A percentile compares a stretch with the other conserved stretches of the same genome.
Conservation (phyloP, 2,797 vertebrate genomes). For the Hypotaenidia philippensis region DNA sequence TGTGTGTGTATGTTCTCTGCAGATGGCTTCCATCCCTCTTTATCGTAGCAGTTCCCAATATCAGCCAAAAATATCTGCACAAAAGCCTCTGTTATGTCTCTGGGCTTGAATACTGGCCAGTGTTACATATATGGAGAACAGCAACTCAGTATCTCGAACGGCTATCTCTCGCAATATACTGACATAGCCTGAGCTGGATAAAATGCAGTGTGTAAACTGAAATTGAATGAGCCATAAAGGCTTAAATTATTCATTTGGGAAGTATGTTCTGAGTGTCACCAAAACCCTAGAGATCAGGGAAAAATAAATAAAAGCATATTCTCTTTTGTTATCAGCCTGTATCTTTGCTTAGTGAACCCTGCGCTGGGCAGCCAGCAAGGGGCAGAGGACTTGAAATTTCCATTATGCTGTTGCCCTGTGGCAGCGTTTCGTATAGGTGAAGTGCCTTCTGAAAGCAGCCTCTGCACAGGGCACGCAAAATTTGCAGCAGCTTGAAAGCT, state of each 20-base stretch:
- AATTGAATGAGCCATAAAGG: constrained; percentile 40
- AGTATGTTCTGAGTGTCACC: constrained; percentile 20
- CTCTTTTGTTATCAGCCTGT: constrained; percentile 42
- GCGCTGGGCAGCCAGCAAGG: constrained; percentile 19
- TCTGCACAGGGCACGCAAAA: constrained; percentile 8
- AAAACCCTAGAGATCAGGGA: constrained; percentile 9
- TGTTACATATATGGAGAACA: constrained; percentile 25
- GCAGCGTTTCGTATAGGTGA: constrained; percentile 44
- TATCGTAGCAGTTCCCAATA: constrained; percentile 16
- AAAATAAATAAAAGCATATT: constrained; percentile 64
- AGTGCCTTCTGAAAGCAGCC: constrained; percentile 59
- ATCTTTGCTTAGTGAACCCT: constrained; percentile 55
- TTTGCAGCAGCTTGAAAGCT: constrained; percentile 54
- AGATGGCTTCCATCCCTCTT: constrained; percentile 54
- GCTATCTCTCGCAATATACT: constrained; percentile 1
- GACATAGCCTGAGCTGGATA: not conserved
- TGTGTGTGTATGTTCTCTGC: constrained; percentile 8
- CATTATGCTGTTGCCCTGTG: constrained; percentile 27
- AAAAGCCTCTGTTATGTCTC: constrained; percentile 62
- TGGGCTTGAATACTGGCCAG: constrained; percentile 29
- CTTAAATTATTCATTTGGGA: constrained; percentile 49
- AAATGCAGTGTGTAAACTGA: constrained; percentile 34
- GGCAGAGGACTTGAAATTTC: constrained; percentile 44
- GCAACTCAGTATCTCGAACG: constrained; percentile 7
- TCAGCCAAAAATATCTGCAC: constrained; percentile 63